Percentiles rank a stretch among this genome's conserved stretches.
These are phyloP conservation scores for Calyptommatus sinebrachiatus DNA, from an alignment of 2,113 vertebrate species.

Conservation along the genomic window DNA sequence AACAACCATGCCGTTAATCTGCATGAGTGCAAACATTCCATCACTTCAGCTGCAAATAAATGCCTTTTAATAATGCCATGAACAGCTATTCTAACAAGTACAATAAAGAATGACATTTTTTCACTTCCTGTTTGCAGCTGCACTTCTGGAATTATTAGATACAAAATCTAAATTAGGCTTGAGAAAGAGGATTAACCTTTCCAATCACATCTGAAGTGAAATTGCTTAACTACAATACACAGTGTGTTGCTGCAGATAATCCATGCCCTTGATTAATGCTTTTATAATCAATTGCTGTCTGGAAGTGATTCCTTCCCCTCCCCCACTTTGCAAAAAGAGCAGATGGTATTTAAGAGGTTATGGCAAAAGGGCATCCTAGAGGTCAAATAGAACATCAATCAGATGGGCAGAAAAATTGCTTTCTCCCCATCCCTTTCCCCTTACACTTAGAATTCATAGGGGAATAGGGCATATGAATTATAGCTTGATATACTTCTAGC, in stretches of 20 bases:
- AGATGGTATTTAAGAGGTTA: slow-evolving; percentile 96
- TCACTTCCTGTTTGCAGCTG: slow-evolving; percentile 58
- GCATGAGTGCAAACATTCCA: not conserved
- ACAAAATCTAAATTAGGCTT: slow-evolving; percentile 62
- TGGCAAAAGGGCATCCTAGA: slow-evolving; percentile 73
- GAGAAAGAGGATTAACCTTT: slow-evolving; percentile 83
- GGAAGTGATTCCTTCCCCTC: slow-evolving; percentile 85
- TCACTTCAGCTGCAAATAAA: slow-evolving; percentile 14
- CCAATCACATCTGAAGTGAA: slow-evolving; percentile 86
- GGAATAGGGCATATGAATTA: slow-evolving; percentile 73
- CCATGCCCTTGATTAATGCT: slow-evolving; percentile 93
- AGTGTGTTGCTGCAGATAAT: slow-evolving; percentile 85
- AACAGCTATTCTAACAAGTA: slow-evolving; percentile 16
- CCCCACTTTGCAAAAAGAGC: slow-evolving; percentile 85
- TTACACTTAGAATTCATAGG: slow-evolving; percentile 73
- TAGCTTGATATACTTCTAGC: slow-evolving; percentile 74
- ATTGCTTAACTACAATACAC: slow-evolving; percentile 91
- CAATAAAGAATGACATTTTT: slow-evolving; percentile 51
- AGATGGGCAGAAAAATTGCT: slow-evolving; percentile 81
- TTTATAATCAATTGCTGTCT: slow-evolving; percentile 95
- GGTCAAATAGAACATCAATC: slow-evolving; percentile 89
- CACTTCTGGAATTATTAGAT: slow-evolving; percentile 54
- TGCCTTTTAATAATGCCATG: not conserved
- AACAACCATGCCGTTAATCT: not conserved
- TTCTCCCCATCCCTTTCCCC: slow-evolving; percentile 69